Evolutionary conservation across 2,797 vertebrate species (phyloP).

Genomic region (Anguilla pacifica): DNA sequence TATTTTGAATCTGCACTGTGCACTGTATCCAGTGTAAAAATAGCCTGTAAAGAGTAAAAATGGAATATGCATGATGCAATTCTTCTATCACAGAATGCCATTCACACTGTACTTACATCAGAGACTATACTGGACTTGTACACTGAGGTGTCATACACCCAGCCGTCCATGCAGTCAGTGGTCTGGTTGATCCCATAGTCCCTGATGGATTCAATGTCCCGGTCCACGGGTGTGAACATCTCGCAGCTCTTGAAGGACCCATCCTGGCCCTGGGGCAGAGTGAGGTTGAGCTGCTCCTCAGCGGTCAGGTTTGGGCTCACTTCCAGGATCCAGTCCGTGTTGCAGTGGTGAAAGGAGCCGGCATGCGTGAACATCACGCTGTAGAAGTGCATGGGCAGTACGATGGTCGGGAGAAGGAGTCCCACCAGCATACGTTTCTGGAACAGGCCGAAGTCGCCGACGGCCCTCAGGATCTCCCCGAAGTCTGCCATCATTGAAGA

Average conservation of each 20-base stretch:
- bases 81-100: not conserved
- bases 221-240: slow-evolving; percentile 75
- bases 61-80: not conserved
- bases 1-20: not conserved
- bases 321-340: slow-evolving; percentile 77
- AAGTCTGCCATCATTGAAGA: slow-evolving; percentile 63
- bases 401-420: slow-evolving; percentile 63
- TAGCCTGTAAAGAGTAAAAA: not conserved
- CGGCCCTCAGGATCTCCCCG: slow-evolving; percentile 66
- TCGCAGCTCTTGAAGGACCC: slow-evolving; percentile 74
- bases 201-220: slow-evolving; percentile 69
- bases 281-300: slow-evolving; percentile 75
- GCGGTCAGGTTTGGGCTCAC: slow-evolving; percentile 64
- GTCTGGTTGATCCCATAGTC: slow-evolving; percentile 70
- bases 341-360: slow-evolving; percentile 67
- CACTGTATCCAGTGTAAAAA: not conserved
- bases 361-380: slow-evolving; percentile 73
- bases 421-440: slow-evolving; percentile 70
- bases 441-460: slow-evolving; percentile 77
- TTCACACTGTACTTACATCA: slow-evolving; percentile 68
- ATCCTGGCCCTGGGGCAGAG: slow-evolving; percentile 62
- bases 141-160: slow-evolving; percentile 69
- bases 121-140: slow-evolving; percentile 66
- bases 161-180: slow-evolving; percentile 69
- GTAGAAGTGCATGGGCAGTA: slow-evolving; percentile 68